phyloP scores from a whole-genome alignment of 2,888 invertebrate genomes.

The Escarpia spicata region DNA sequence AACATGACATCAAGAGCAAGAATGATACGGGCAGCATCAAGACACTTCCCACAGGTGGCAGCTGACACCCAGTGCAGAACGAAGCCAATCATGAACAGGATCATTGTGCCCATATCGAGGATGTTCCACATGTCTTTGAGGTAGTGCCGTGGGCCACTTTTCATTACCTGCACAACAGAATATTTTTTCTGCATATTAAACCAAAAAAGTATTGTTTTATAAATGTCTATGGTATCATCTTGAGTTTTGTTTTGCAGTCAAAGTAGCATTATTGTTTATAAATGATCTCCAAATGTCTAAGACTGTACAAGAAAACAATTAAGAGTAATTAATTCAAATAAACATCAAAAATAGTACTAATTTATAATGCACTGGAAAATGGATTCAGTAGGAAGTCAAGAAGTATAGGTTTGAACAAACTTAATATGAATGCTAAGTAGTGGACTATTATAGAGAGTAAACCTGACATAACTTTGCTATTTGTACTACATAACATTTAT shows the following conservation, averaged over 20 bases:
- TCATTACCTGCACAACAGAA: not conserved
- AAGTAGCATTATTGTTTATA: no score
- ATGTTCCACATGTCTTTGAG: conserved; percentile 21
- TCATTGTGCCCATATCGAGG: conserved; percentile 18
- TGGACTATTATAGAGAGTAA: not conserved
- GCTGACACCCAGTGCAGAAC: not conserved
- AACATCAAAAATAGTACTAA: no score
- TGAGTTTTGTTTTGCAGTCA: no score
- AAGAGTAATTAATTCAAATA: no score
- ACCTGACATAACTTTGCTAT: not conserved
- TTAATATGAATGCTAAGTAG: no score
- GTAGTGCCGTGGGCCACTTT: conserved; percentile 43
- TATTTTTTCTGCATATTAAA: not conserved
- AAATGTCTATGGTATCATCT: no score
- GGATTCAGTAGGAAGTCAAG: no score
- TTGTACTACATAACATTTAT: not conserved
- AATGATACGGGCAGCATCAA: not conserved
- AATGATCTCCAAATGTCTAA: no score
- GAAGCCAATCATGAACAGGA: conserved; percentile 8
- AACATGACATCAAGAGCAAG: not conserved
- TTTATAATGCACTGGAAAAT: no score
- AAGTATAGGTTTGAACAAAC: no score
- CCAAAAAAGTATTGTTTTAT: no score
- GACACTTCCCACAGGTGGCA: not conserved
- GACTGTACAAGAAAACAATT: no score